These are phyloP conservation scores for Hemitrygon akajei DNA, from an alignment of 2,797 vertebrate species.

Conservation along the genomic window DNA sequence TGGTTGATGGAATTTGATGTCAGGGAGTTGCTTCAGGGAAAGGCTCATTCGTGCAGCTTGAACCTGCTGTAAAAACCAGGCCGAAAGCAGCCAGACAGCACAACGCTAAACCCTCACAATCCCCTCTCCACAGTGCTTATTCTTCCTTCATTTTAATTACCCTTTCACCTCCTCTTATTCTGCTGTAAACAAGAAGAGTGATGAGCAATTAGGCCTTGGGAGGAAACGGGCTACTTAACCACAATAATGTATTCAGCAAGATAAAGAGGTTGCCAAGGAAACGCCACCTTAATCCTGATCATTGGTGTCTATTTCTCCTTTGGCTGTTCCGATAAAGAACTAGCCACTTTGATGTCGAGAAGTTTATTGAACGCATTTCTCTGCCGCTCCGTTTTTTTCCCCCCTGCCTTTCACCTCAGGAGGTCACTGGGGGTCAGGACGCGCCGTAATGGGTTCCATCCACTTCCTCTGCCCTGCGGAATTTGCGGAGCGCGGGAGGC, in stretches of 20 bases:
- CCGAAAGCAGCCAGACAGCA: not conserved
- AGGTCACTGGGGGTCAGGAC: not conserved
- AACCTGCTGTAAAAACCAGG: not conserved
- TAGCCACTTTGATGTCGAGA: conserved; percentile 14
- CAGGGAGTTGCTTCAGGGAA: not conserved
- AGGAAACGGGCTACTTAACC: conserved; percentile 21
- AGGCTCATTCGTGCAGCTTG: not conserved
- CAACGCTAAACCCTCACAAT: not conserved
- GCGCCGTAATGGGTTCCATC: conserved; percentile 7
- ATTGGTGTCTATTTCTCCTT: not conserved
- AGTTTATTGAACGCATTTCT: conserved; percentile 30
- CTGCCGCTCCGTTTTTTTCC: not conserved
- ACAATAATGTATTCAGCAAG: not conserved
- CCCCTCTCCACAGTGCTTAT: not conserved
- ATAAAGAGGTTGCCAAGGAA: conserved; percentile 19
- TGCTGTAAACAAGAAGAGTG: conserved; percentile 22
- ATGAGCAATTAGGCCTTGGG: not conserved
- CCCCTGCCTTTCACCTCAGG: conserved; percentile 7
- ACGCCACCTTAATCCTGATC: conserved; percentile 30
- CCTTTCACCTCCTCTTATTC: not conserved
- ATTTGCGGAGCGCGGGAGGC: no score
- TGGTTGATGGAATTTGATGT: not conserved
- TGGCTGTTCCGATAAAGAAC: not conserved
- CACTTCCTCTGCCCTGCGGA: not conserved
- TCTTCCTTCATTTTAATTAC: conserved; percentile 15